Base-by-base conservation (phyloP, 92 coral and sea anemone genomes). In the Nematostella vectensis region DNA sequence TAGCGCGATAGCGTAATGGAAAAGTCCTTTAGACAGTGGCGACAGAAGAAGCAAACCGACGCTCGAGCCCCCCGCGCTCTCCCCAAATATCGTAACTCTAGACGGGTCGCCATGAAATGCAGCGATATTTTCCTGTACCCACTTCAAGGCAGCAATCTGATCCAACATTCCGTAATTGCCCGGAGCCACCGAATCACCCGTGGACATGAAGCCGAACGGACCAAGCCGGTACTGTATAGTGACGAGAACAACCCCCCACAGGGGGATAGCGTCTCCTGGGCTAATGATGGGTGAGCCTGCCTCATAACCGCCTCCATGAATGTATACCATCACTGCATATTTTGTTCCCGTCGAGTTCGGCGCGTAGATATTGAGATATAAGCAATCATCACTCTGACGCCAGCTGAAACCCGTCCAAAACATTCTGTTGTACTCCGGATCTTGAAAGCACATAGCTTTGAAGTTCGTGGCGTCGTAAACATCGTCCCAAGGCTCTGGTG, bases 91-190 rank as follows among this genome's bases (percentile, higher is more conserved):
- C 51, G 88, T 85, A 20, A 85, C 83, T 23, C 68, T 70, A 13
- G 79, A 65, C 6, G 77, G 77, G 40, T 85, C 83, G 29, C 95
- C 95, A 27, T 81, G 80, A 59, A 85, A 85, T 26, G 38, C 65
- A 53, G 26, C 37, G 49, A 85, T 85, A 59, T 80, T 85, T 24
- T 75, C 71, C 19, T 68, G 65, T n/a, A 85, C 74, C 95, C 88
- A 85, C 47, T 58, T 80, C 39, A 85, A 57, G 20, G 87, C 88
- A 25, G 70, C 81, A 52, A 85, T 55, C 66, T 85, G 95, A 58
- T 85, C 95, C 48, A 85, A 54, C 88, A 85, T 85, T 28, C 95
- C 95, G 48, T 85, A 75, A 67, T 80, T 85, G 21, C 94, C 94
- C 18, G 80, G 88, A 19, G 78, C 77, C 43, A 39, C 62, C 38